Evolutionary conservation across 92 coral and sea anemone species (phyloP), one percentile per base, ranked within the genome.

Genomic region (Phymanthus crucifer): DNA sequence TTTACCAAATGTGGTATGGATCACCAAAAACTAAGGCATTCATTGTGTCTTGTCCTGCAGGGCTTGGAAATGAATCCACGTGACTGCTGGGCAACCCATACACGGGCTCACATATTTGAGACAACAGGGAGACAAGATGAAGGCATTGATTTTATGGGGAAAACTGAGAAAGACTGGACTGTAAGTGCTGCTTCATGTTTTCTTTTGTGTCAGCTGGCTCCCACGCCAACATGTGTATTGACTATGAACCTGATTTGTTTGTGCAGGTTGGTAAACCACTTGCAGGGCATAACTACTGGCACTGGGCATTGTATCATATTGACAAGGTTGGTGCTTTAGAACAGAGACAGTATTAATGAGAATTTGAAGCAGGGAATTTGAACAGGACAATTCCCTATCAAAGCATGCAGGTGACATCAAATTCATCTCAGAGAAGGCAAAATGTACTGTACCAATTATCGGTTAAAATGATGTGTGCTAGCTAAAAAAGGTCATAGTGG

Each of bases 31-130:
- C n/a, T n/a, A n/a, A n/a, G n/a, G n/a, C n/a, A n/a, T 4, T 9
- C 46, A 32, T 19, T 24, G 5, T 61, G 34, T 61, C 8, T 23
- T 45, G 24, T 26, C 23, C 40, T 27, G 38, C 36, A 40, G 98
- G 95, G 93, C 27, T 77, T 94, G 38, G 92, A 89, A 72, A 31
- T 94, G 24, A 87, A 83, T 46, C 98, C 98, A 1, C 47, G 52
- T 27, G 98, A 94, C 84, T 72, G 87, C 66, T 94, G 98, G 98
- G 87, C 98, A 56, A 94, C 93, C 0, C 97, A 94, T 77, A 87
- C 98, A 31, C 75, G 80, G 75, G 87, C 93, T 66, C 98, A 94
- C 65, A 89, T 94, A 23, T 64, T 94, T 73, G 97, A 94, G 77
- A 79, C 87, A 87, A 85, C 89, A 56, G 97, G 94, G 19, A 66